Evolutionary conservation across 37 sponge, comb jelly and placozoan species (phyloP).

Genomic region (Bolinopsis microptera): DNA sequence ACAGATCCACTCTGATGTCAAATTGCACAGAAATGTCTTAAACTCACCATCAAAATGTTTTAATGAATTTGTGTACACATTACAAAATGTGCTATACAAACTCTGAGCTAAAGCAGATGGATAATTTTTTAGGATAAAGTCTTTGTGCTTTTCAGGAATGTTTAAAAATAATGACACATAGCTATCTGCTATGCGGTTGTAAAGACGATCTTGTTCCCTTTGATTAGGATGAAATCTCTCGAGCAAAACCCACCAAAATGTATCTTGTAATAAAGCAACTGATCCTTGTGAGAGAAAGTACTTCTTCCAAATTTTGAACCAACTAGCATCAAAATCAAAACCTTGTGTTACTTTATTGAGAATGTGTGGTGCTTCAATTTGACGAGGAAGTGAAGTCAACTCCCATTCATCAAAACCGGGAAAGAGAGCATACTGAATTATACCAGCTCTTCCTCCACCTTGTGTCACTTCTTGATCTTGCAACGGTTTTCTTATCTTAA

Average conservation of each 20-base stretch:
- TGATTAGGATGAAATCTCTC: conserved; percentile 1
- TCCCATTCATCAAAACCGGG: conserved; percentile 66
- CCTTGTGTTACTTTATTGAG: conserved; percentile 65
- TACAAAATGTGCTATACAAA: conserved; percentile 60
- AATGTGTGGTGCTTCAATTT: conserved; percentile 59
- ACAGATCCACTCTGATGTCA: conserved; percentile 54
- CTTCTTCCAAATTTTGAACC: conserved; percentile 34
- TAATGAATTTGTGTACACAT: conserved; percentile 33
- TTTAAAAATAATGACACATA: conserved; percentile 51
- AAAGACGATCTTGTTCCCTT: conserved; percentile 41
- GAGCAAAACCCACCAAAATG: conserved; percentile 59
- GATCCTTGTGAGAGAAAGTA: conserved; percentile 61
- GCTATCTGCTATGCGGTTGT: conserved; percentile 38
- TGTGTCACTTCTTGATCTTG: conserved; percentile 27
- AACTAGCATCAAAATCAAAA: conserved; percentile 36
- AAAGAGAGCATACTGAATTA: conserved; percentile 61
- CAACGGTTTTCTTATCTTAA: conserved; percentile 35
- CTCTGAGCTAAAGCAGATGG: conserved; percentile 57
- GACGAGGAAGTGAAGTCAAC: conserved; percentile 54
- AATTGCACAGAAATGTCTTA: conserved; percentile 55
- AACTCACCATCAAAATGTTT: conserved; percentile 65
- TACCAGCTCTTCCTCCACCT: conserved; percentile 60
- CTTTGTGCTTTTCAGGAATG: conserved; percentile 31
- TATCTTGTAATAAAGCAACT: conserved; percentile 47
- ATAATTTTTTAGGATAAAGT: conserved; percentile 43